phyloP scores from a whole-genome alignment of 2,797 vertebrate species.

The Zenarchopterus dispar region DNA sequence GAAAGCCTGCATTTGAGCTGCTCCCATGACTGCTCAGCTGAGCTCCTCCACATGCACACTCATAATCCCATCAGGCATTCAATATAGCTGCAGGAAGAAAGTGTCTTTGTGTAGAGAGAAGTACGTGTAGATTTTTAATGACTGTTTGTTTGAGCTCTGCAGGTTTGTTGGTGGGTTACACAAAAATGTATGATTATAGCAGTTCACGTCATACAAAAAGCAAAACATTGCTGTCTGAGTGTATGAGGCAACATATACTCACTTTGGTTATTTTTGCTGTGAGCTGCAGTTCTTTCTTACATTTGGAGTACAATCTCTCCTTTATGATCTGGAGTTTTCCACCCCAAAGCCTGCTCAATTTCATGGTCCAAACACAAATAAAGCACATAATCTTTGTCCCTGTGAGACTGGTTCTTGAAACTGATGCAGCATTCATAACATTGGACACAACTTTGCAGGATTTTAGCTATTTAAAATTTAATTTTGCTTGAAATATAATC shows the following conservation, averaged over 20 bases:
- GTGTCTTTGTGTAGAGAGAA: constrained; percentile 33
- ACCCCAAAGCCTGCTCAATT: no score
- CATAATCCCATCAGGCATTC: constrained; percentile 73
- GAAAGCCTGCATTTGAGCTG: constrained; percentile 26
- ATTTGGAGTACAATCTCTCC: constrained; percentile 23
- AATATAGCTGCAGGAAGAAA: constrained; percentile 37
- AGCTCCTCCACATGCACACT: constrained; percentile 42
- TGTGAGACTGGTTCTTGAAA: no score
- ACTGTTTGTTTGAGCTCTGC: constrained; percentile 35
- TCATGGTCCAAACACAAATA: no score
- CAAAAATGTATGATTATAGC: neutral
- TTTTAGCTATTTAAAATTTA: no score
- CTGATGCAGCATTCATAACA: no score
- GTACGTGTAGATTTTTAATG: constrained; percentile 16
- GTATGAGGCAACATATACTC: constrained; percentile 17
- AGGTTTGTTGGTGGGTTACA: constrained; percentile 13
- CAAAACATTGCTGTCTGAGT: neutral
- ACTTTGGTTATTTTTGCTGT: constrained; percentile 55
- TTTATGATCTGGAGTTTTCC: no score
- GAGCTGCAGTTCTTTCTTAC: constrained; percentile 33
- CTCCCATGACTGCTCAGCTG: constrained; percentile 65
- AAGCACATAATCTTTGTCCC: no score
- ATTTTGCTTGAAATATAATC: no score
- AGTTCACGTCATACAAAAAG: neutral
- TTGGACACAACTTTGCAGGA: no score